Evolutionary conservation across 1,140 invertebrate species (phyloP).

Genomic region (Cyclina sinensis): DNA sequence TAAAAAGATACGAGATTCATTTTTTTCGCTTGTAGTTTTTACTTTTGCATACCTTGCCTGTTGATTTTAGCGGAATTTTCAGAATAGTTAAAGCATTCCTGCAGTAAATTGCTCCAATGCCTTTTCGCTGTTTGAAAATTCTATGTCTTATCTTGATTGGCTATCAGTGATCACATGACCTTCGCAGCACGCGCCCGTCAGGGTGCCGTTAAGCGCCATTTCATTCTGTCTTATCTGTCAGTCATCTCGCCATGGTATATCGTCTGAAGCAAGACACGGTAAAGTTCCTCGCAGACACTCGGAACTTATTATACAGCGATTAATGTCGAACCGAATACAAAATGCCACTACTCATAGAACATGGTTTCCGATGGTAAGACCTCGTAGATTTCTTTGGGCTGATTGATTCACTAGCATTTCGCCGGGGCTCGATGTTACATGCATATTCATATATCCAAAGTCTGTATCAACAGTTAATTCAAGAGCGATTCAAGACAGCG

Average conservation of each 20-base stretch:
- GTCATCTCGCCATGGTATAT: conserved; percentile 23
- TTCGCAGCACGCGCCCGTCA: conserved; percentile 45
- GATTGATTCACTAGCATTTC: too few relatives aligned
- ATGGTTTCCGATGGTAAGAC: too few relatives aligned
- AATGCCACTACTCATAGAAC: background rate
- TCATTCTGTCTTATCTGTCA: conserved; percentile 36
- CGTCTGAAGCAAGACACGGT: conserved; percentile 3
- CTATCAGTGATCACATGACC: background rate
- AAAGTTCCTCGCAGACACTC: background rate
- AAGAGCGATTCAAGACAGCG: too few relatives aligned
- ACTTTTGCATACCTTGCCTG: background rate
- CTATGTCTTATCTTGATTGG: conserved; percentile 38
- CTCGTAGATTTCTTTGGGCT: too few relatives aligned
- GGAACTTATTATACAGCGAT: conserved; percentile 5
- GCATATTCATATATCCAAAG: too few relatives aligned
- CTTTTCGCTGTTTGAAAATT: conserved; percentile 29
- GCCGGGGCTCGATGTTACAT: too few relatives aligned
- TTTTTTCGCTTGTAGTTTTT: too few relatives aligned
- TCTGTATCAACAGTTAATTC: too few relatives aligned
- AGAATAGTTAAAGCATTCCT: too few relatives aligned
- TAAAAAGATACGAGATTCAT: too few relatives aligned
- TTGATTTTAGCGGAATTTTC: background rate
- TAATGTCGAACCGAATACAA: background rate
- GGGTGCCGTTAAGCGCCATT: conserved; percentile 1
- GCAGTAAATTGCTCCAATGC: background rate